These are phyloP conservation scores for Dendrolimus punctatus DNA, from an alignment of 1,140 invertebrate species.

Conservation along the genomic window DNA sequence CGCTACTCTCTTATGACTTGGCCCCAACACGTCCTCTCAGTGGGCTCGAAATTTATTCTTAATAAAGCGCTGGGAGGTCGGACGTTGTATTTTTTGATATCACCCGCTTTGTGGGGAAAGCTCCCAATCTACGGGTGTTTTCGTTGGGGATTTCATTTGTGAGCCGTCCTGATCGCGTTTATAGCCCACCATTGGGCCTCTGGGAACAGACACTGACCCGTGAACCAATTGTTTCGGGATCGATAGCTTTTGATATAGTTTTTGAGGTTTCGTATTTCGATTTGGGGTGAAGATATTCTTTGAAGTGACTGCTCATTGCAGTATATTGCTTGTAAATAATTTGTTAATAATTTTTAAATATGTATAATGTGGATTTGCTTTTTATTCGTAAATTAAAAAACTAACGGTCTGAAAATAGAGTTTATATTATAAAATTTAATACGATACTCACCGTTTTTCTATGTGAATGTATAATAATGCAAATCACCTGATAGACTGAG, in stretches of 20 bases:
- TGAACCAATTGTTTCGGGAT: slow-evolving; percentile 14
- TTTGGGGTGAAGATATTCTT: too few species aligned
- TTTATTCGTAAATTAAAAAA: too few species aligned
- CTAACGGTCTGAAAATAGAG: too few species aligned
- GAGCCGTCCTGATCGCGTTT: background rate
- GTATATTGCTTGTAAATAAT: too few species aligned
- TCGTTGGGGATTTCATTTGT: slow-evolving; percentile 19
- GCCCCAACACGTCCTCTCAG: slow-evolving; percentile 10
- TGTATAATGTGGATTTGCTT: too few species aligned
- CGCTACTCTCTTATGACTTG: slow-evolving; percentile 10
- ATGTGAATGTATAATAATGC: too few species aligned
- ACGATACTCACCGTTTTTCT: too few species aligned
- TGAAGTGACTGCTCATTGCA: too few species aligned
- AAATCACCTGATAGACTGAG: too few species aligned
- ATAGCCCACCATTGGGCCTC: slow-evolving; percentile 13
- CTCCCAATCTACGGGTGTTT: slow-evolving; percentile 29
- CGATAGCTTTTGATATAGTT: background rate
- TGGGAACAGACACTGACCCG: slow-evolving; percentile 12
- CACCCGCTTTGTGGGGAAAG: slow-evolving; percentile 50
- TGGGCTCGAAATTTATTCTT: slow-evolving; percentile 64
- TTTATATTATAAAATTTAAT: too few species aligned
- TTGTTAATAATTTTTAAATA: too few species aligned
- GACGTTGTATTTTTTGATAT: slow-evolving; percentile 64
- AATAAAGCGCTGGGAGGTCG: slow-evolving; percentile 61
- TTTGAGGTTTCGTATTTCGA: too few species aligned